Percentiles rank a stretch among this genome's conserved stretches.
phyloP scores from a whole-genome alignment of 2,888 invertebrate genomes.

The Chorisops tibialis region DNA sequence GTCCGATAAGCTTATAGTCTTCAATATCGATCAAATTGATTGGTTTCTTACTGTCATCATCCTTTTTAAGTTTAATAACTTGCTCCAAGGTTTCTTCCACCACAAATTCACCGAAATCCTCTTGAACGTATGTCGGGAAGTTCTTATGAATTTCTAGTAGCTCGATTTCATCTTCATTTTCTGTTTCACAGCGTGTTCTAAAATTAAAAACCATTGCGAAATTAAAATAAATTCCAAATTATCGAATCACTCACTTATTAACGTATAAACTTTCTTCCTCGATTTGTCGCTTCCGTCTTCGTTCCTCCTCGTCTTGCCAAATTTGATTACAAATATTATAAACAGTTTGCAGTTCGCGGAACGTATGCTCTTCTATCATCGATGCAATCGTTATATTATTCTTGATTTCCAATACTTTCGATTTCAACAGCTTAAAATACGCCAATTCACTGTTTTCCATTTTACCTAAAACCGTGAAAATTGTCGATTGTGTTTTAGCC shows the following conservation, averaged over 20 bases:
- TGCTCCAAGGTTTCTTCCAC: constrained; percentile 56
- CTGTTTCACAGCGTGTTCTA: constrained; percentile 63
- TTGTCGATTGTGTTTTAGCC: constrained; percentile 38
- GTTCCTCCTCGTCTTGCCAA: constrained; percentile 75
- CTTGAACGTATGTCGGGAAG: constrained; percentile 66
- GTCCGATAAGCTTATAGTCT: constrained; percentile 41
- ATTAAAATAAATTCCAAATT: constrained; percentile 20
- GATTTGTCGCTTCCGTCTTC: constrained; percentile 61
- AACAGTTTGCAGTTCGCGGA: constrained; percentile 56
- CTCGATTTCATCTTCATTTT: constrained; percentile 67
- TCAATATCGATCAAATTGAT: not conserved
- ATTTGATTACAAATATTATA: constrained; percentile 62
- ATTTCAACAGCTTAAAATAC: constrained; percentile 44
- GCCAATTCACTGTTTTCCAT: constrained; percentile 43
- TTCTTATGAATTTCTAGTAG: constrained; percentile 63
- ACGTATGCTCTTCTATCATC: constrained; percentile 51
- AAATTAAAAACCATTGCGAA: constrained; percentile 31
- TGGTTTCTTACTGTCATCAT: constrained; percentile 39
- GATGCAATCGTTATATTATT: constrained; percentile 61
- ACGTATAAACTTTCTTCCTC: constrained; percentile 77
- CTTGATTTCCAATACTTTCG: constrained; percentile 65
- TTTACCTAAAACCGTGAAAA: constrained; percentile 43
- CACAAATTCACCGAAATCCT: constrained; percentile 67
- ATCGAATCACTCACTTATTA: constrained; percentile 56
- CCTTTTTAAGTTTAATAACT: constrained; percentile 36